These are phyloP conservation scores for Carcinoscorpius rotundicauda DNA, from an alignment of 1,140 invertebrate species.

Conservation along the genomic window DNA sequence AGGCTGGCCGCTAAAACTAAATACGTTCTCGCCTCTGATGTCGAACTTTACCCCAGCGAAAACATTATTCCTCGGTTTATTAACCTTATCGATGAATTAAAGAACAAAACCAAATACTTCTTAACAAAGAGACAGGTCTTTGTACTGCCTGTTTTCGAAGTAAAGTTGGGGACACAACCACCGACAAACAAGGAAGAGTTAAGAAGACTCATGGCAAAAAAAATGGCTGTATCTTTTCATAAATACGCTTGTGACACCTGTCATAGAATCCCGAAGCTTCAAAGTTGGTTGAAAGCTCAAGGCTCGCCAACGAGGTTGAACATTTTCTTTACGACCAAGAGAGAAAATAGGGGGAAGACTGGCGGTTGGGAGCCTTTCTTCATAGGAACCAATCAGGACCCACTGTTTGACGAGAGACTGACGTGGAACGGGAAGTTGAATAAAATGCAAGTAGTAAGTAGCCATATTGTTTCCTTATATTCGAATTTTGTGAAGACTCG, in stretches of 20 bases:
- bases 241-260: constrained; percentile 75
- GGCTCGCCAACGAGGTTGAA: constrained; percentile 45
- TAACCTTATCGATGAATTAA: neutral
- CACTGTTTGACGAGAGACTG: constrained; percentile 61
- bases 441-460: constrained; percentile 70
- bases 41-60: constrained; percentile 19
- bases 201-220: constrained; percentile 31
- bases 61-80: constrained; percentile 6
- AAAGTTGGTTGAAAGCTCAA: constrained; percentile 27
- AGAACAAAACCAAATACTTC: neutral
- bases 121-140: constrained; percentile 41
- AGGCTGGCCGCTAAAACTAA: constrained; percentile 13
- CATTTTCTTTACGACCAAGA: constrained; percentile 60
- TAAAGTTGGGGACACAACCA: constrained; percentile 49
- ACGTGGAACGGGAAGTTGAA: constrained; percentile 74
- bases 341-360: neutral
- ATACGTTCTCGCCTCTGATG: constrained; percentile 20
- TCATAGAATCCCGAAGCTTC: constrained; percentile 63
- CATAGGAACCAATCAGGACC: constrained; percentile 62
- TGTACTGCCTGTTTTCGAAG: constrained; percentile 66
- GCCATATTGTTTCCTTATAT: too few relatives aligned
- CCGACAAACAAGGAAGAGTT: constrained; percentile 59
- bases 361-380: constrained; percentile 66
- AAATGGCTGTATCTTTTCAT: constrained; percentile 72
- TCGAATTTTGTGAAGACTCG: too few relatives aligned